These are phyloP conservation scores for Trachelus iudaicus DNA, from an alignment of 2,888 invertebrate genomes.

Conservation along the genomic window DNA sequence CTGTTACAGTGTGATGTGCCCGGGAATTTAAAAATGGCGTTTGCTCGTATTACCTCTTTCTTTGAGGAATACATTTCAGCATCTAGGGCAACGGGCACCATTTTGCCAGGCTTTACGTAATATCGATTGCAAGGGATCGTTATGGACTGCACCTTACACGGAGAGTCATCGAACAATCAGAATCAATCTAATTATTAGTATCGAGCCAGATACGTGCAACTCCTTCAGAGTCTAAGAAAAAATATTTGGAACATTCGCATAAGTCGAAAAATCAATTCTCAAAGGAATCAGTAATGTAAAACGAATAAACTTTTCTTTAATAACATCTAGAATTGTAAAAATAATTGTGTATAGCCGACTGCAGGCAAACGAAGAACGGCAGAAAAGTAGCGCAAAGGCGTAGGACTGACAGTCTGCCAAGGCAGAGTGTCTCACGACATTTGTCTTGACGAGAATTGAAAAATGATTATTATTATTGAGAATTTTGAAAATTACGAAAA, in stretches of 20 bases:
- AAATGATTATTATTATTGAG: too few relatives aligned
- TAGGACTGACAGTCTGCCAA: not conserved
- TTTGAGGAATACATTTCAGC: not conserved
- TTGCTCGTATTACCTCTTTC: not conserved
- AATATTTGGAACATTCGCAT: not conserved
- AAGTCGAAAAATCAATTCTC: not conserved
- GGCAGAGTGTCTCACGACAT: not conserved
- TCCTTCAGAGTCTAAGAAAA: not conserved
- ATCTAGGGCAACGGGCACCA: not conserved
- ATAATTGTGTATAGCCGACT: not conserved
- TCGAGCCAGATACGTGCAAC: not conserved
- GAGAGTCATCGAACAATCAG: not conserved
- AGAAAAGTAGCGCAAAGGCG: not conserved
- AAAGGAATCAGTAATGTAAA: not conserved
- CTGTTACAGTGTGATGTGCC: not conserved
- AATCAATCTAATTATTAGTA: not conserved
- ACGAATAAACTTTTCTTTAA: not conserved
- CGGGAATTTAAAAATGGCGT: not conserved
- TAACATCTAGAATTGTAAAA: not conserved
- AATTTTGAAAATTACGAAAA: conserved; percentile 11
- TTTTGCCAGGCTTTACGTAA: not conserved
- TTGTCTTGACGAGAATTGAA: not conserved
- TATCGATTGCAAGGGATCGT: not conserved
- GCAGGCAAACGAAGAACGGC: not conserved
- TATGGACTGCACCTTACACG: not conserved